Base-by-base conservation (phyloP, 2,113 vertebrate species). In the Hippocampus barbouri region DNA sequence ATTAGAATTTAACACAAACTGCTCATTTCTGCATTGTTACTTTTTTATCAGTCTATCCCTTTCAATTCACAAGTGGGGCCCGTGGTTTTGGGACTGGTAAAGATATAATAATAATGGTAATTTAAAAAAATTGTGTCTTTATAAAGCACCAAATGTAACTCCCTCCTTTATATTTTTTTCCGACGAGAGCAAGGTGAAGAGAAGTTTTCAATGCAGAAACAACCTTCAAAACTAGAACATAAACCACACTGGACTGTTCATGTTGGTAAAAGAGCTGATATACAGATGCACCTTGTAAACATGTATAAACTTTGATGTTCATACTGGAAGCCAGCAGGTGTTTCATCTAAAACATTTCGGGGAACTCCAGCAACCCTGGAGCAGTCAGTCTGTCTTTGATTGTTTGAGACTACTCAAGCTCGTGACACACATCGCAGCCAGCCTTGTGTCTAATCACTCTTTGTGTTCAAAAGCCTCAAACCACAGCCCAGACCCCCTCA, bases 291-390 rank as follows among this genome's bases (percentile, higher is more conserved):
- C 14, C 53, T 54, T 72, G 43, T 60, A 27, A 78, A 49, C 47
- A 51, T 43, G 69, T 23, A 75, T 83, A 79, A 43, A 65, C 11
- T 40, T 66, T 82, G 66, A 81, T 84, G 75, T 82, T 41, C 40
- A 18, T 34, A 75, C 47, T 20, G 4, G 18, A 61, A 45, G 57
- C 81, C 41, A 77, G 80, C 86, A 83, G 80, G 84, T 82, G 87
- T 41, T 81, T 74, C 81, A 83, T 61, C 12, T 80, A 87, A 85
- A 89, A 83, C 81, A 87, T 87, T 64, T 5, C 49, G 87, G 83
- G 89, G 80, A 89, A 87, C 86, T 89, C 89, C 87, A 75, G 77
- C 75, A 69, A 85, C 87, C 81, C 23, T 81, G 79, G 70, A 78
- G 66, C 71, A 79, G 18, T 66, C 43, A 47, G 16, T 80, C 73